Evolutionary conservation across 2,888 invertebrate species (phyloP).

Genomic region (Apotomis capreana): DNA sequence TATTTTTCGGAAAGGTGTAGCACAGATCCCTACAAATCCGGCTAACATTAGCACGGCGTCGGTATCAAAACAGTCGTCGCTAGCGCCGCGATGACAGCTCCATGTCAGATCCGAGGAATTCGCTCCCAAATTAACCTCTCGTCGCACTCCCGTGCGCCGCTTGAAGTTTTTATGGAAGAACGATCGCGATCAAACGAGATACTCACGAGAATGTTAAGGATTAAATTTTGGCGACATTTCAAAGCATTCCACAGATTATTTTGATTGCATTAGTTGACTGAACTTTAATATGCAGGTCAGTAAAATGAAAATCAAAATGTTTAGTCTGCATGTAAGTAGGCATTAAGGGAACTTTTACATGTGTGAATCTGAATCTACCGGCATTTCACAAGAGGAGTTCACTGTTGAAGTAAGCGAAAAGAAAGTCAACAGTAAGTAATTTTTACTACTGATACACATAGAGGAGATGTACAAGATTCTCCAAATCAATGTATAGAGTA

Average conservation of each 20-base stretch:
- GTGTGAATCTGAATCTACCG: too few species aligned
- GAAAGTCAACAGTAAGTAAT: too few species aligned
- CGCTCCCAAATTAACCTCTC: constrained; percentile 33
- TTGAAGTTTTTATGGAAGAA: constrained; percentile 35
- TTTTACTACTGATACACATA: too few species aligned
- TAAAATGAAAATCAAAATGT: neutral
- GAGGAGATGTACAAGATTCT: too few species aligned
- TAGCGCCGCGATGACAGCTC: constrained; percentile 26
- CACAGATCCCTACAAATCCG: constrained; percentile 18
- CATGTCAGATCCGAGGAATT: constrained; percentile 32
- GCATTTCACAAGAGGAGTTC: too few species aligned
- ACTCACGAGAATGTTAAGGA: constrained; percentile 4
- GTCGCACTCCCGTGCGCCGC: constrained; percentile 19
- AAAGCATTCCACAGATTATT: neutral
- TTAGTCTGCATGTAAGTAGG: neutral
- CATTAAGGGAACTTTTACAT: too few species aligned
- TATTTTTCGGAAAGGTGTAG: neutral
- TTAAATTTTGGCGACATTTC: constrained; percentile 20
- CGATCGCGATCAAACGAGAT: constrained; percentile 27
- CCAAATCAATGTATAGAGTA: too few species aligned
- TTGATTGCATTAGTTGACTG: neutral
- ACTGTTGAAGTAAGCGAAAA: too few species aligned
- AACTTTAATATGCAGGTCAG: neutral
- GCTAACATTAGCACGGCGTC: constrained; percentile 16
- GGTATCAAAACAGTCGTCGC: constrained; percentile 16